Base-by-base conservation (phyloP, 1,140 invertebrate genomes). In the Chrysoperla carnea region DNA sequence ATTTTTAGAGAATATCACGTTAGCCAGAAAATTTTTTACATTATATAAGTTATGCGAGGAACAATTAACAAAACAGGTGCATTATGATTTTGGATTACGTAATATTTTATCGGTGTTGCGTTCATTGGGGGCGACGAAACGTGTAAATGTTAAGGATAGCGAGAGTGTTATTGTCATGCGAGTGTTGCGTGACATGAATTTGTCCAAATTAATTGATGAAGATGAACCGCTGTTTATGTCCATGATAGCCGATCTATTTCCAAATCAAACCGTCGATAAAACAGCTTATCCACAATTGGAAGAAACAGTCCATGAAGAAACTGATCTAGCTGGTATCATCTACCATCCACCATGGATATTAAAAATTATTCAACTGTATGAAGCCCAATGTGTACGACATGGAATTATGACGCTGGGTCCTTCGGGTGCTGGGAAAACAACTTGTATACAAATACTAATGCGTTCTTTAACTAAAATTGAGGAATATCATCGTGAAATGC, bases 391-490 rank as follows among this genome's bases (percentile, higher is more conserved):
- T 53, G 92, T 96, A 0, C 73, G 92, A 27, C 91, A 96, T 59
- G 91, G 91, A 15, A 95, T 97, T 51, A 96, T 96, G 91, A 86
- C 85, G 0, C 62, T 97, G n/a, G 93, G 93, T 0, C 92, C 93
- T 2, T 81, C 79, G 36, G 91, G 92, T 7, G 85, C 89, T n/a
- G 92, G 92, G 1, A 96, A 97, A 67, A 91, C 89, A 0, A 81
- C 80, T 38, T 96, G 92, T 55, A 95, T 96, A 50, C 87, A 94
- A 43, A 85, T 75, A 0, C 63, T 97, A n/a, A 95, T 96, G 90
- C 87, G 79, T 60, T 78, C 91, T 2, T 66, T 96, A 47, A 86
- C 84, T 2, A 76, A 83, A 46, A 82, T 77, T 55, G 90, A 87
- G 8, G 71, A 84, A 37, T 71, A 64, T 6, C 90, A 95, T 59